Evolutionary conservation across 2,888 invertebrate genomes (phyloP), one percentile per base, ranked within the genome.

Genomic region (Chironomus riparius): DNA sequence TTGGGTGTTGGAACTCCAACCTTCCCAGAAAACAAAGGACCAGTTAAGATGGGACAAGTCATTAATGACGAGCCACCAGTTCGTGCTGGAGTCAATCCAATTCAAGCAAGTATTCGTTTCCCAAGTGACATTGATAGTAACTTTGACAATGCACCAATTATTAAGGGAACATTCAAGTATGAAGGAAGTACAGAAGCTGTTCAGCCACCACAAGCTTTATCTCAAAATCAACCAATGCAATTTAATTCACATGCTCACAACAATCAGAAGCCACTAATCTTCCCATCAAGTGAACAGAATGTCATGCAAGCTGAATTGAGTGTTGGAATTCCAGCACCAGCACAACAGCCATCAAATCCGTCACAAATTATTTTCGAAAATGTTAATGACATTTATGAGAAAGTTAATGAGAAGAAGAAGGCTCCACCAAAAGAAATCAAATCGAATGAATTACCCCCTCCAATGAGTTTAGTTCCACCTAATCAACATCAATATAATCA

Each of bases 371-470:
- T 76, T 38, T 76, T 76, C 56, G 76, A 76, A 38, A 76, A 69
- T 56, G 76, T 69, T n/a, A 76, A 76, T 50, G 76, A 76, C 56
- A 76, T 76, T 69, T 76, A 76, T 69, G 76, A 69, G 21, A 76
- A 76, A 56, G 62, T 76, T 2, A 48, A 69, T 56, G 74, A 75
- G 24, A 76, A 76, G 21, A 76, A 70, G 6, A 78, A 79, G 10
- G 80, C 80, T 69, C 78, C 80, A 61, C 83, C 84, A 76, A 77
- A 79, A 85, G 68, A 83, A 80, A 77, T 83, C 83, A 0, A 82
- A 83, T 78, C 84, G 84, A 13, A 82, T 83, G 83, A 85, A 78
- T 81, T 85, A 72, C 85, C 85, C 2, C 87, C 87, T 0, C 84
- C 83, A 77, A 82, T 38, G 4, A 47, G 71, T 73, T 28, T 77